These are phyloP conservation scores for Oncorhynchus tshawytscha DNA, from an alignment of 2,113 vertebrate genomes.

Conservation along the genomic window DNA sequence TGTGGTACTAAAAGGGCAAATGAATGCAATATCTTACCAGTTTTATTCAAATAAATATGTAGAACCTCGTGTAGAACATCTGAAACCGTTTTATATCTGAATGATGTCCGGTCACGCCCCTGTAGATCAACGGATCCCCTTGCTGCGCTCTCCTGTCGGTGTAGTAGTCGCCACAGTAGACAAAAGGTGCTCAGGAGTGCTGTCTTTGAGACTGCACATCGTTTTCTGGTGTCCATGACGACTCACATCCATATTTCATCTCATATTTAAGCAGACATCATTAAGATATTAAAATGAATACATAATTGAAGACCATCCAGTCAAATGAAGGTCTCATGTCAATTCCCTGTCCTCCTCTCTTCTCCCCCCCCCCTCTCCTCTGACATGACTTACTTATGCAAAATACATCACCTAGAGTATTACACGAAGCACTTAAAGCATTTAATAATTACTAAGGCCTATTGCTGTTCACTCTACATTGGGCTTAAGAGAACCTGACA, in stretches of 20 bases:
- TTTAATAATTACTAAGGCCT: conserved; percentile 76
- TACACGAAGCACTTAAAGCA: conserved; percentile 74
- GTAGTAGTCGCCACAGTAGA: neutral
- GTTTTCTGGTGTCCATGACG: conserved; percentile 31
- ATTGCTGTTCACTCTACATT: conserved; percentile 39
- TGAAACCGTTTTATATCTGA: neutral
- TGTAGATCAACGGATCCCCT: neutral
- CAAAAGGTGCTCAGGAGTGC: neutral
- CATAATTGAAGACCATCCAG: conserved; percentile 48
- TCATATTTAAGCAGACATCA: conserved; percentile 47
- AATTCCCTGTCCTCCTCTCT: conserved; percentile 17
- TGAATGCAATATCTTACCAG: neutral
- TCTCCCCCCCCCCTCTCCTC: neutral
- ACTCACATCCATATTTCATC: conserved; percentile 46
- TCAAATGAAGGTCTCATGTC: conserved; percentile 35
- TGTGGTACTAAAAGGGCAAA: neutral
- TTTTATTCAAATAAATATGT: neutral
- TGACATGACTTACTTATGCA: conserved; percentile 70
- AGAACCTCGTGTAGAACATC: no score
- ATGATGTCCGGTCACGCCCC: neutral
- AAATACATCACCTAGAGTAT: conserved; percentile 72
- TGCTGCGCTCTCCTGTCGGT: neutral
- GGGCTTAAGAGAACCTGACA: conserved; percentile 60
- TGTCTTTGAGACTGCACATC: conserved; percentile 21
- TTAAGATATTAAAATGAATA: conserved; percentile 61